Evolutionary conservation across 2,888 invertebrate genomes (phyloP), one percentile per base, ranked within the genome.

Genomic region (Epicampocera succincta): DNA sequence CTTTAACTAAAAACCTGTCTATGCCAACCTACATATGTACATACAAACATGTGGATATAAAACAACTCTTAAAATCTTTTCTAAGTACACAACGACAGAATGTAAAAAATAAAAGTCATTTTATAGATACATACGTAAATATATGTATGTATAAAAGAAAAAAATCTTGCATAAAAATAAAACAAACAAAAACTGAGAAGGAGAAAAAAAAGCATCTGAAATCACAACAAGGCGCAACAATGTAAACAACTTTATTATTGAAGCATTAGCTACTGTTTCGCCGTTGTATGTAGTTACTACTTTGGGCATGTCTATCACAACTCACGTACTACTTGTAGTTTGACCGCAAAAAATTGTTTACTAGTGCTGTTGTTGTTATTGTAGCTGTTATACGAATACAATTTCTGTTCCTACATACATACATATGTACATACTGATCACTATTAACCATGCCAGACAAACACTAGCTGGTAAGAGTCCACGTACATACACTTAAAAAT

Each of bases 241-340:
- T 66, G 78, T 79, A 79, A 79, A 79, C 78, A 79, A 79, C 72
- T 79, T 73, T 73, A 73, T 79, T 78, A 78, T 79, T 73, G 15
- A 79, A 73, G 19, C 72, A 71, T 80, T 76, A 38, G 80, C 80
- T 80, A 80, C 80, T 80, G 80, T 80, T 76, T 75, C 48, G 58
- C n/a, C 56, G 69, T 61, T 68, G 48, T 75, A 12, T 17, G 5
- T 44, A 44, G 2, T 13, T n/a, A 44, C 8, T 60, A 76, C 54
- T 73, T 79, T 80, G 63, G 63, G 33, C 79, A 76, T 71, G 65
- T 71, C 76, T 75, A 81, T 68, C 72, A 54, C 46, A 54, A 68
- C 80, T 77, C 80, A 81, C 80, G 80, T 77, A 79, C 65, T 58
- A 56, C 73, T 72, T 72, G 77, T 71, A 71, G 63, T 71, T 66